These are phyloP conservation scores for Arothron firmamentum DNA, from an alignment of 2,113 vertebrate genomes.

Conservation along the genomic window DNA sequence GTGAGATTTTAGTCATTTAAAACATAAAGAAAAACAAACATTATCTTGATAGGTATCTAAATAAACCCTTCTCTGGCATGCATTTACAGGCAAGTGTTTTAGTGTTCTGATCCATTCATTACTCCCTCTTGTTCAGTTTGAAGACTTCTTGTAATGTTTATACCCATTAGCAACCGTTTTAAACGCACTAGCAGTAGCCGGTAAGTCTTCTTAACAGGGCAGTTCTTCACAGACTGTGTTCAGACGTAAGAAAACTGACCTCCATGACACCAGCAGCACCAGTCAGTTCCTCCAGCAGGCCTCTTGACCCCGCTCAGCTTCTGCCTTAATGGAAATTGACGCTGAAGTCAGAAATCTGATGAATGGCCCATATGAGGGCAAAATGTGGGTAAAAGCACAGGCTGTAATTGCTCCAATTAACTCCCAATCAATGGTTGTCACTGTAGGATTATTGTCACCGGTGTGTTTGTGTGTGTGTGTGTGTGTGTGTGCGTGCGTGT, in stretches of 20 bases:
- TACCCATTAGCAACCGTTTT: neutral
- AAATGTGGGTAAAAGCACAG: constrained; percentile 5
- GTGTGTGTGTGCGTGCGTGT: too few relatives aligned
- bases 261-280: neutral
- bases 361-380: constrained; percentile 29
- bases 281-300: neutral
- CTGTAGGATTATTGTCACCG: constrained; percentile 28
- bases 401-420: constrained; percentile 41
- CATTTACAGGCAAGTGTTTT: too few relatives aligned
- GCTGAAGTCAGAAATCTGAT: constrained; percentile 51
- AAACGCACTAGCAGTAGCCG: too few relatives aligned
- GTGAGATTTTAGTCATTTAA: too few relatives aligned
- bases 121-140: neutral
- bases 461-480: neutral
- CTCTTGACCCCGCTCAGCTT: neutral
- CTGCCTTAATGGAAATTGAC: constrained; percentile 53
- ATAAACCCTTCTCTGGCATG: too few relatives aligned
- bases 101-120: too few relatives aligned
- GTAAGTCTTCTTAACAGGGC: too few relatives aligned
- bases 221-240: too few relatives aligned
- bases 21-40: too few relatives aligned
- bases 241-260: too few relatives aligned
- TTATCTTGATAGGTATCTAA: too few relatives aligned
- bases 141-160: neutral
- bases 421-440: constrained; percentile 41